Conservation (phyloP, 2,113 vertebrate genomes). For the Phylloscopus whistleri region DNA sequence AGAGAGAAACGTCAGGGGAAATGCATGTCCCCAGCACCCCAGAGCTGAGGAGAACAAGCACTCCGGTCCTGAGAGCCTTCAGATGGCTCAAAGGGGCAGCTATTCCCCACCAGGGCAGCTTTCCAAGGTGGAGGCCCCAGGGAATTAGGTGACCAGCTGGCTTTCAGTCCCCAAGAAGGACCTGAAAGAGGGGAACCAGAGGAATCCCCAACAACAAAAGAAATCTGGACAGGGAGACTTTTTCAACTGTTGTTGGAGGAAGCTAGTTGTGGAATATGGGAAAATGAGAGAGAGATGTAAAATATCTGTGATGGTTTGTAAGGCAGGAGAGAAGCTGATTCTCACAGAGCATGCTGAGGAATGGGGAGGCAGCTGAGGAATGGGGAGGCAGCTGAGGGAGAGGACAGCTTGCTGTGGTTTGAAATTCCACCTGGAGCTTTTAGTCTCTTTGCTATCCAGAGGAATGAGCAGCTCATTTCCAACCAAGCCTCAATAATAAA, state of each 20-base stretch:
- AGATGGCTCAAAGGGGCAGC: background rate
- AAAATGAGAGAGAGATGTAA: background rate
- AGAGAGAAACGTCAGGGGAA: background rate
- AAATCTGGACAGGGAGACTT: background rate
- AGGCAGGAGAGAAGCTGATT: background rate
- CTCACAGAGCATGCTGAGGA: rapidly evolving
- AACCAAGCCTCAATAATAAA: too few species aligned
- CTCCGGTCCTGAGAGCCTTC: background rate
- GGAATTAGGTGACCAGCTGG: background rate
- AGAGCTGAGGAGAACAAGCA: background rate
- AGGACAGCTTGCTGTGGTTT: background rate
- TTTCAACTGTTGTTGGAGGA: background rate
- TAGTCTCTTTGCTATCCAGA: background rate
- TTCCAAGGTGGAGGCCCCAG: background rate
- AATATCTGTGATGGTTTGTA: background rate
- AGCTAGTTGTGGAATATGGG: background rate
- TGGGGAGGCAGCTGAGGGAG: background rate
- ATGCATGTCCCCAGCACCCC: background rate
- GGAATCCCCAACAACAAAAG: background rate
- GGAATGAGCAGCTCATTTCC: background rate
- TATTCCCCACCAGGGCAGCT: background rate
- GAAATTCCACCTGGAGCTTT: background rate
- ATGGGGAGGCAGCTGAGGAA: background rate
- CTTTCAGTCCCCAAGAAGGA: background rate
- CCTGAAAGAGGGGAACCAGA: background rate